Conservation (phyloP, 1,140 invertebrate genomes). For the Formica exsecta region DNA sequence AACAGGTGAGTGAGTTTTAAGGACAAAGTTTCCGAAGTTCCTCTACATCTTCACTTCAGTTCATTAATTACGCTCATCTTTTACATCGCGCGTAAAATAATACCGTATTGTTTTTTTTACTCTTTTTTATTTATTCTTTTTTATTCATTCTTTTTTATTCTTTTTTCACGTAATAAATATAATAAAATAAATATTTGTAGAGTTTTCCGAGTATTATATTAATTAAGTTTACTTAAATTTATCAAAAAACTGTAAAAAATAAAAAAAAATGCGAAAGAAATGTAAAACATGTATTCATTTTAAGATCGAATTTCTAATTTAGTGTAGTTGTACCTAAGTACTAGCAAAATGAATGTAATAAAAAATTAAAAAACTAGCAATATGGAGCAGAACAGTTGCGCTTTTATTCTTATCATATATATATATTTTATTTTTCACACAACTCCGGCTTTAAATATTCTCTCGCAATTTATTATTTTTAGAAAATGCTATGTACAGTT, state of each 20-base stretch:
- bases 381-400: neutral
- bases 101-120: neutral
- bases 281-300: too few relatives aligned
- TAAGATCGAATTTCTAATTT: too few relatives aligned
- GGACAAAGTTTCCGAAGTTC: neutral
- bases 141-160: too few relatives aligned
- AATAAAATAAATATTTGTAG: neutral
- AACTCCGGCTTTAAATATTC: constrained; percentile 2
- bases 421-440: neutral
- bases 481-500: neutral
- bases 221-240: neutral
- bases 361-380: neutral
- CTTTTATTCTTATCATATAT: neutral
- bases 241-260: neutral
- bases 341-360: neutral
- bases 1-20: constrained; percentile 44
- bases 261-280: neutral
- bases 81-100: neutral
- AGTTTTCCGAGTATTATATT: neutral
- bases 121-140: neutral
- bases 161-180: neutral
- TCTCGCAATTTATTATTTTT: neutral
- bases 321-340: neutral
- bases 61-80: constrained; percentile 14
- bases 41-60: neutral